Evolutionary conservation across 2,797 vertebrate genomes (phyloP), one percentile per base, ranked within the genome.

Genomic region (Muraenolepis orangiensis): DNA sequence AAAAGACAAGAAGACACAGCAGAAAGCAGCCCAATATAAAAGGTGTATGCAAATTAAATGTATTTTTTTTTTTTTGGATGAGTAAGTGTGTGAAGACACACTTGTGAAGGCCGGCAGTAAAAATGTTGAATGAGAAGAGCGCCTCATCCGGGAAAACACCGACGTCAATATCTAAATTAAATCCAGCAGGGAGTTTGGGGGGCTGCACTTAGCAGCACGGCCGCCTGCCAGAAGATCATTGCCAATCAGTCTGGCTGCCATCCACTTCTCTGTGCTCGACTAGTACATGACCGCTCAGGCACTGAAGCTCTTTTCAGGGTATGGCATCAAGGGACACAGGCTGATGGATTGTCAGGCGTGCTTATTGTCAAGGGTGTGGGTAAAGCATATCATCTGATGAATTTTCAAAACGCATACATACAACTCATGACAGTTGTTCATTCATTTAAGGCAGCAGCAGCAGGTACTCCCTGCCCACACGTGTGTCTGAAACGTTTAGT

Each of bases 81-180:
- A 70, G 23, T 36, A n/a, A 31, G 72, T 73, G 32, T 29, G 68
- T 4, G 70, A 46, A 74, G 72, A 34, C 74, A n/a, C n/a, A 74
- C 38, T 78, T 30, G 71, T 72, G 70, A 78, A 69, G 73, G 51
- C 51, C 76, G 66, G 76, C 51, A 67, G 69, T 8, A 7, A 76
- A 78, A 51, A 83, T 84, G 82, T 85, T 89, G 78, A 87, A 82
- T 78, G 84, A 81, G 83, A 81, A 5, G 66, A 82, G 77, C 29
- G 61, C 6, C 76, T 81, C 29, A 77, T 88, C 83, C 84, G 85
- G 85, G 84, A 92, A 90, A 89, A 85, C 86, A 85, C 89, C 88
- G 77, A 85, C 84, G 85, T 90, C 89, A 91, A 90, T 89, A 90
- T 91, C 90, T 88, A 92, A 92, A 93, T 93, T 91, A 91, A 92